These are phyloP conservation scores for Oncorhynchus masou DNA, from an alignment of 2,113 vertebrate species.

Conservation along the genomic window DNA sequence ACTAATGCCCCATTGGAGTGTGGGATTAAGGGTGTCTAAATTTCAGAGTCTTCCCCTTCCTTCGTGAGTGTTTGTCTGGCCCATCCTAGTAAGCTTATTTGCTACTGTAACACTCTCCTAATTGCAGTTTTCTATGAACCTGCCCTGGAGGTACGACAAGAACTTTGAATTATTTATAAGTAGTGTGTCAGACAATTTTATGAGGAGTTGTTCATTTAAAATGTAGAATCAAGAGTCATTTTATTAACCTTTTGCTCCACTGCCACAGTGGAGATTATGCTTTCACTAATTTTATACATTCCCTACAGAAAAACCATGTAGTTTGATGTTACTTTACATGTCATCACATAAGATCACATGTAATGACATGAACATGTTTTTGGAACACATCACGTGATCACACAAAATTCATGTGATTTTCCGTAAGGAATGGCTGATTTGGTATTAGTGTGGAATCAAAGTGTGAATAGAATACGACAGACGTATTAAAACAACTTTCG, in stretches of 20 bases:
- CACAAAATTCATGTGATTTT: too few species aligned
- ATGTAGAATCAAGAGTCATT: conserved; percentile 40
- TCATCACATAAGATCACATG: too few species aligned
- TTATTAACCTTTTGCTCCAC: conserved; percentile 39
- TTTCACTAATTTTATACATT: not conserved
- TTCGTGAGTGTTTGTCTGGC: not conserved
- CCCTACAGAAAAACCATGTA: too few species aligned
- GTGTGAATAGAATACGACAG: not conserved
- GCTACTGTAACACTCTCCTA: conserved; percentile 35
- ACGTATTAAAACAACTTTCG: conserved; percentile 9
- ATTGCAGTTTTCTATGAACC: conserved; percentile 47
- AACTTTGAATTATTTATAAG: conserved; percentile 48
- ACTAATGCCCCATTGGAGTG: too few species aligned
- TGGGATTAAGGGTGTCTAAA: too few species aligned
- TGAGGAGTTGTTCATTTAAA: conserved; percentile 50
- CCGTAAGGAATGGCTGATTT: conserved; percentile 19
- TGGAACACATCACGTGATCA: too few species aligned
- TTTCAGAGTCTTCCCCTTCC: too few species aligned
- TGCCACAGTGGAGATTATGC: not conserved
- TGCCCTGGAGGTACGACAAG: conserved; percentile 42
- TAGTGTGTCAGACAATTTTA: conserved; percentile 45
- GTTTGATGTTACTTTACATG: too few species aligned
- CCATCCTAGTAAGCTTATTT: not conserved
- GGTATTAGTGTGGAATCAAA: conserved; percentile 2
- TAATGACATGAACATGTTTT: too few species aligned